A percentile compares a stretch with the other conserved stretches of the same genome.
Conservation (phyloP, 2,888 invertebrate genomes). For the Zhuqinia jingwanae region DNA sequence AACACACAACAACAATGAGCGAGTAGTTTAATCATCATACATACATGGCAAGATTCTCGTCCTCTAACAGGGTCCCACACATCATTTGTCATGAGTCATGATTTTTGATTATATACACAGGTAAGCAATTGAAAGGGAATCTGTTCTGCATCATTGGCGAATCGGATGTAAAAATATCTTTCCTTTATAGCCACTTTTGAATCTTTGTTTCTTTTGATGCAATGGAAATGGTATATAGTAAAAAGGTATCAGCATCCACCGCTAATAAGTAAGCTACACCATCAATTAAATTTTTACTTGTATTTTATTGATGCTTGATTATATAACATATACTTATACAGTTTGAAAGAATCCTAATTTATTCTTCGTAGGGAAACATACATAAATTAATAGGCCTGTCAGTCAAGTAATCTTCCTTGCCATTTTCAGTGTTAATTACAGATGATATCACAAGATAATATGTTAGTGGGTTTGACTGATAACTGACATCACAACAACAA, state of each 20-base stretch:
- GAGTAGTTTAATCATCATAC: background rate
- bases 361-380: background rate
- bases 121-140: conserved; percentile 2
- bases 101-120: background rate
- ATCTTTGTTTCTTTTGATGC: background rate
- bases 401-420: background rate
- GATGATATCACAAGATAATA: background rate
- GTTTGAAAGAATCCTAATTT: too few species aligned
- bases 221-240: background rate
- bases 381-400: conserved; percentile 9
- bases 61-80: background rate
- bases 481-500: too few species aligned
- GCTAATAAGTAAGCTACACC: too few species aligned
- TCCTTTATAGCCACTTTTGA: too few species aligned
- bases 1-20: background rate
- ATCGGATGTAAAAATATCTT: conserved; percentile 19
- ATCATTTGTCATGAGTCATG: conserved; percentile 39
- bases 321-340: too few species aligned
- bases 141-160: conserved; percentile 24
- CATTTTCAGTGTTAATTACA: conserved; percentile 16
- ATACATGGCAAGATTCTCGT: background rate
- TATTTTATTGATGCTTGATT: conserved; percentile 16
- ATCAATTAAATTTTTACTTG: background rate
- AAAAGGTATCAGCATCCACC: background rate
- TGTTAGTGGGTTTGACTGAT: too few species aligned